Evolutionary conservation across 2,797 vertebrate genomes (phyloP).

Genomic region (Morelia viridis): DNA sequence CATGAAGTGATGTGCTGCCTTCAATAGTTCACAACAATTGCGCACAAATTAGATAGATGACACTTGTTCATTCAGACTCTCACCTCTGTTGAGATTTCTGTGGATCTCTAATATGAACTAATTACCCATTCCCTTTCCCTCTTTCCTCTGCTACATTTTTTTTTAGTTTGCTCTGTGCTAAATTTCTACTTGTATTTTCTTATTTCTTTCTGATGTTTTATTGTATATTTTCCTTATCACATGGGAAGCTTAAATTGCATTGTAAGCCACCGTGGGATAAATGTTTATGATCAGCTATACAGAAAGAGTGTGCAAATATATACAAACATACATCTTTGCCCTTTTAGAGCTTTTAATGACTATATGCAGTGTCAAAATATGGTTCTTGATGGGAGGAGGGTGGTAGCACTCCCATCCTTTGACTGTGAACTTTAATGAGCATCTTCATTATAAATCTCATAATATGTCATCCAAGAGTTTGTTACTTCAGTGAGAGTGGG

Average conservation of each 20-base stretch:
- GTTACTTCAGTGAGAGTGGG: not conserved
- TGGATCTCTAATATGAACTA: not conserved
- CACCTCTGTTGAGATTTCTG: not conserved
- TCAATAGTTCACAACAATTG: not conserved
- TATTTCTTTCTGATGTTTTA: not conserved
- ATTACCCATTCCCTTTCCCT: too few relatives aligned
- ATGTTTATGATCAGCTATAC: not conserved
- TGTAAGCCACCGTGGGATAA: not conserved
- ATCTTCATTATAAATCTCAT: not conserved
- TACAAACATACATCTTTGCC: not conserved
- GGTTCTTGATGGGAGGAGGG: not conserved
- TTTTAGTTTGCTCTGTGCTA: too few relatives aligned
- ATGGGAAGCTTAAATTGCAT: not conserved
- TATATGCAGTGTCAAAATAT: not conserved
- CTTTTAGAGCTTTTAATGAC: not conserved
- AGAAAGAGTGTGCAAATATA: not conserved
- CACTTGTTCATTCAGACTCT: not conserved
- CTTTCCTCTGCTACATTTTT: not conserved
- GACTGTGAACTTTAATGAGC: too few relatives aligned
- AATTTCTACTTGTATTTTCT: not conserved
- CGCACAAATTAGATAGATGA: not conserved
- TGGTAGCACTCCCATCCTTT: too few relatives aligned
- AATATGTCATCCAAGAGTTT: not conserved
- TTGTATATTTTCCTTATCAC: not conserved
- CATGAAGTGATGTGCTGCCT: not conserved